Percentiles rank a stretch among this genome's conserved stretches.
Conservation (phyloP, 2,888 invertebrate species). For the Epirrhoe tristata region DNA sequence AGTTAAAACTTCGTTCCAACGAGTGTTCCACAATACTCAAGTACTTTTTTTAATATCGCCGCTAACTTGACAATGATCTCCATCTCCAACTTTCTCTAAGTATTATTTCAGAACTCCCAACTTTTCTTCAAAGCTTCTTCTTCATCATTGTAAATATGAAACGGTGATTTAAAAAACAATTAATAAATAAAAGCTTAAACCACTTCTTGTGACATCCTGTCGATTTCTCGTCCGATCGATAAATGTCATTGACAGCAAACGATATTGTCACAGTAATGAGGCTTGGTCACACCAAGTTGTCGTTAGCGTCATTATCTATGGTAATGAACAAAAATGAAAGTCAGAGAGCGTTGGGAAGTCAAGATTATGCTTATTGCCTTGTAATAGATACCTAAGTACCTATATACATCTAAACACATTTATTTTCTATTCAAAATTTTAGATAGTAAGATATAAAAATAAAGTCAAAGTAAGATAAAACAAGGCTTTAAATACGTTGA, state of each 20-base stretch:
- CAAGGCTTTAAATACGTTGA: not conserved
- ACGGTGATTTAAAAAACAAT: slow-evolving; percentile 5
- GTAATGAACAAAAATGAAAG: slow-evolving; percentile 64
- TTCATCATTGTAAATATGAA: too few species aligned
- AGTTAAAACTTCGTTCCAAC: too few species aligned
- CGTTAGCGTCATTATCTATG: slow-evolving; percentile 52
- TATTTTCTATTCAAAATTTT: not conserved
- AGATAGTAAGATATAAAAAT: too few species aligned
- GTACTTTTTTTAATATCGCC: too few species aligned
- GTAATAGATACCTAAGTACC: slow-evolving; percentile 25
- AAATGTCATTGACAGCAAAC: slow-evolving; percentile 38
- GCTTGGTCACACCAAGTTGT: slow-evolving; percentile 61
- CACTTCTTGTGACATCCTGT: slow-evolving; percentile 25
- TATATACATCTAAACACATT: not conserved
- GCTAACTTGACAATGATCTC: too few species aligned
- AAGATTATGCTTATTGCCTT: slow-evolving; percentile 42
- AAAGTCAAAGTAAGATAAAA: not conserved
- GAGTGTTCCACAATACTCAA: too few species aligned
- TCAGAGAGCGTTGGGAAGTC: slow-evolving; percentile 41
- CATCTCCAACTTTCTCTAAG: too few species aligned
- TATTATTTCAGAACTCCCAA: too few species aligned
- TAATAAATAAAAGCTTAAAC: not conserved
- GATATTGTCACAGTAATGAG: slow-evolving; percentile 57
- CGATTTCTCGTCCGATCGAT: slow-evolving; percentile 41
- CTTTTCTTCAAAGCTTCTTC: too few species aligned